These are phyloP conservation scores for Anoura caudifer DNA, from an alignment of 2,113 vertebrate genomes.

Conservation along the genomic window DNA sequence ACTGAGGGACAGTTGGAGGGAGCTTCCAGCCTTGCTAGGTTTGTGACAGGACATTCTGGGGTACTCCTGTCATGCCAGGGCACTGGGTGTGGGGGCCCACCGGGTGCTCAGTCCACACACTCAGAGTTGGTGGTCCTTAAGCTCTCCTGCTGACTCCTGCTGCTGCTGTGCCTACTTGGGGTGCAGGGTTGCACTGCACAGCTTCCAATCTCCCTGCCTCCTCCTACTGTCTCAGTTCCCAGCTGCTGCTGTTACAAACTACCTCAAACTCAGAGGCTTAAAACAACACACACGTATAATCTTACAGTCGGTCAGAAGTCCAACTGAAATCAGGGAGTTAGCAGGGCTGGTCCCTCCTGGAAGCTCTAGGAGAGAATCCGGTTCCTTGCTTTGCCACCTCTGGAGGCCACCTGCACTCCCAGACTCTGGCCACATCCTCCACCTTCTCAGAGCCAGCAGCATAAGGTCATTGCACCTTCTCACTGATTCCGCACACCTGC, in stretches of 20 bases:
- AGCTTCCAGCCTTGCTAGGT: background rate
- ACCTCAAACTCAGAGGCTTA: background rate
- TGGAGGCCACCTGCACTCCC: no score
- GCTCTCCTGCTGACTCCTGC: background rate
- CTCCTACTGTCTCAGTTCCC: no score
- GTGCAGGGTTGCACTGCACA: rapidly evolving
- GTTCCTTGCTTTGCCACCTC: background rate
- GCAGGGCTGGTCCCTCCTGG: background rate
- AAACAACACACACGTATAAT: background rate
- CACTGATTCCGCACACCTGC: background rate
- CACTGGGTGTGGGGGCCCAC: background rate
- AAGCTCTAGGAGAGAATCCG: rapidly evolving
- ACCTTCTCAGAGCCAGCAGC: background rate
- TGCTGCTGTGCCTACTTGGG: background rate
- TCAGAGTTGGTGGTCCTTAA: background rate
- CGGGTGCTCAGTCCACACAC: background rate
- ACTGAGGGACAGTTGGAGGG: background rate
- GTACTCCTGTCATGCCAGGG: background rate
- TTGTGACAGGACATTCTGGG: background rate
- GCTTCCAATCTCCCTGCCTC: background rate
- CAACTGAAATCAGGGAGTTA: background rate
- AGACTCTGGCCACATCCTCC: rapidly evolving
- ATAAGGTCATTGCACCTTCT: rapidly evolving
- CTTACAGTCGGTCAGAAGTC: background rate
- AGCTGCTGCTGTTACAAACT: background rate